Evolutionary conservation across 2,113 vertebrate species (phyloP), one percentile per base, ranked within the genome.

Genomic region (Corythornis vintsioides): DNA sequence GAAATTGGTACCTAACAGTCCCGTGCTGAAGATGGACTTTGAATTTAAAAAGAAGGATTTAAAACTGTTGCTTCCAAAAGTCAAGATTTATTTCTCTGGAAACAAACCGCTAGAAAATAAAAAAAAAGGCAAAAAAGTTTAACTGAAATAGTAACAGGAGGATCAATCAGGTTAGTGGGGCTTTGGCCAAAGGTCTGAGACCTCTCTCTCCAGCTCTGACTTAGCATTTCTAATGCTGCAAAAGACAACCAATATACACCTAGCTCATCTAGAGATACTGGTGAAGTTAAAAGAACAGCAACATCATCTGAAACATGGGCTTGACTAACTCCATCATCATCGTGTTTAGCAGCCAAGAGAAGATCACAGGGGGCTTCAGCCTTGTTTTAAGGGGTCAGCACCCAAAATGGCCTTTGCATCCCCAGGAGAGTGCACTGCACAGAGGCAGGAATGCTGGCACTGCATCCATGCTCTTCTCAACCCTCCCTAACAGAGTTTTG

Each of bases 201-300:
- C 8, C 6, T 45, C 4, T 2, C 11, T 29, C 19, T 43, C 21
- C 11, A 43, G 33, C n/a, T 70, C 63, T 50, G 47, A n/a, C 31
- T 42, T 65, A 8, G 65, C 42, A 11, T 66, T 53, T 65, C 10
- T 42, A 55, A 48, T 15, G 9, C 11, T 13, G 13, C 31, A 21
- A 40, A 79, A 74, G 33, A 40, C 9, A 59, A 35, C 24, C 24
- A 47, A 45, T 9, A 26, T 40, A 29, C 50, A 52, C 5, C 21
- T 5, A 45, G 10, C 3, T 45, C 16, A 4, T 1, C 31, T 0
- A 47, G 20, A 66, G 21, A 8, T 9, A 4, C 3, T 29, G 14
- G 15, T 40, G 13, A 19, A 50, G 38, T 8, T n/a, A 2, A 4
- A 21, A 64, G 10, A 5, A 5, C 17, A 70, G 20, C 17, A 21